A percentile compares a stretch with the other conserved stretches of the same genome.
Evolutionary conservation across 1,140 invertebrate genomes (phyloP).

Genomic region (Sinella curviseta): DNA sequence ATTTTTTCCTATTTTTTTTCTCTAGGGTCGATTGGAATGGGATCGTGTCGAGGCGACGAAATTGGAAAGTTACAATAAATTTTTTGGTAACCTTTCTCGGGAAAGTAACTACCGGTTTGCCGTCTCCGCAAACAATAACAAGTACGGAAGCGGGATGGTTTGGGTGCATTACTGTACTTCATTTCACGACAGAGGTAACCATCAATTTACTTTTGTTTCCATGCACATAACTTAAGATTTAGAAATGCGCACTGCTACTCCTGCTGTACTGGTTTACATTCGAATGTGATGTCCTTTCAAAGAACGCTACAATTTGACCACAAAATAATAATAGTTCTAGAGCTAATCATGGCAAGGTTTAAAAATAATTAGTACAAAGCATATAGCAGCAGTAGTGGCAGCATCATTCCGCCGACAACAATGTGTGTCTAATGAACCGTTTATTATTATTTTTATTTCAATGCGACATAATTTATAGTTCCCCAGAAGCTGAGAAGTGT

Average conservation of each 20-base stretch:
- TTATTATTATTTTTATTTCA: background rate
- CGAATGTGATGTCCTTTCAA: too few relatives aligned
- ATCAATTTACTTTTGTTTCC: too few relatives aligned
- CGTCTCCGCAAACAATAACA: conserved; percentile 67
- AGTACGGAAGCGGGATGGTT: conserved; percentile 70
- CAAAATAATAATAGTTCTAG: too few relatives aligned
- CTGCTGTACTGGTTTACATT: too few relatives aligned
- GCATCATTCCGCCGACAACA: background rate
- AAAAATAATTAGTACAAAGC: too few relatives aligned
- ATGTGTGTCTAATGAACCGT: background rate
- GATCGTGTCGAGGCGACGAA: conserved; percentile 47
- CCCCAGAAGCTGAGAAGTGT: conserved; percentile 68
- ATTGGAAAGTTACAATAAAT: background rate
- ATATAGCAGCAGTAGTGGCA: too few relatives aligned
- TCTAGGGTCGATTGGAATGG: conserved; percentile 64
- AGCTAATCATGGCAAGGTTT: too few relatives aligned
- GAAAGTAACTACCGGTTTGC: conserved; percentile 66
- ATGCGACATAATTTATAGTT: conserved; percentile 50
- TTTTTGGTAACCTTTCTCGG: conserved; percentile 59
- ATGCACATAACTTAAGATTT: too few relatives aligned
- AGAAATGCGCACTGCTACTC: too few relatives aligned
- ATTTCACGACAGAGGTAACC: conserved; percentile 63
- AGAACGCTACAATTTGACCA: background rate
- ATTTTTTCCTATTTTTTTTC: background rate
- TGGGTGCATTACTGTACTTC: conserved; percentile 73